Evolutionary conservation across 2,797 vertebrate genomes (phyloP).

Genomic region (Catamblyrhynchus diadema): DNA sequence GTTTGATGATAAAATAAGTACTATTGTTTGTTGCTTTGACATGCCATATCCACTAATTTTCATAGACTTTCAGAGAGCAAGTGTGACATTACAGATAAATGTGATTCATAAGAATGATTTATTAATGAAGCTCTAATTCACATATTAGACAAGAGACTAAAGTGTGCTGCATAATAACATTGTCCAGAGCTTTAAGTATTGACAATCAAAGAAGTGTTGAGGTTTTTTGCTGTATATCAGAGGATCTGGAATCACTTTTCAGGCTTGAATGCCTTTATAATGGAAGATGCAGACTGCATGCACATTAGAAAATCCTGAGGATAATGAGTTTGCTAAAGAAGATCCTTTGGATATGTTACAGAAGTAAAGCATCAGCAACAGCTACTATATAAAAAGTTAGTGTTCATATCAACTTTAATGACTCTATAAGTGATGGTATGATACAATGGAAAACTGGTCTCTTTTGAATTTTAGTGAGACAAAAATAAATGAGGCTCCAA

Average conservation of each 20-base stretch:
- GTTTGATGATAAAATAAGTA: background rate
- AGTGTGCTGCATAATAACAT: background rate
- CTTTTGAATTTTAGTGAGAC: background rate
- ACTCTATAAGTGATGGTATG: background rate
- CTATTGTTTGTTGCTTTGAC: background rate
- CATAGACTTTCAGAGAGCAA: background rate
- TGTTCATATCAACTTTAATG: background rate
- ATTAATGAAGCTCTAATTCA: background rate
- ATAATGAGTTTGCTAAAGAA: background rate
- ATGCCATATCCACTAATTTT: background rate
- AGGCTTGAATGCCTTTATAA: constrained; percentile 4
- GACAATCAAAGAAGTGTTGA: background rate
- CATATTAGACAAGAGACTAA: background rate
- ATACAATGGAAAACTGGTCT: background rate
- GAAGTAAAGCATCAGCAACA: background rate
- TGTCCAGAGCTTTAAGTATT: background rate
- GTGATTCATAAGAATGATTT: background rate
- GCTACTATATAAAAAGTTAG: background rate
- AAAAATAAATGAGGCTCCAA: background rate
- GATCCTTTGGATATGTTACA: background rate
- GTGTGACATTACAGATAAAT: background rate
- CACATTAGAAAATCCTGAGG: background rate
- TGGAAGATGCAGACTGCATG: background rate
- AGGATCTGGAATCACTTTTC: background rate
- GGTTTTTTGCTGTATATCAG: background rate